phyloP scores from a whole-genome alignment of 1,140 invertebrate species.

The Gryon sp. region DNA sequence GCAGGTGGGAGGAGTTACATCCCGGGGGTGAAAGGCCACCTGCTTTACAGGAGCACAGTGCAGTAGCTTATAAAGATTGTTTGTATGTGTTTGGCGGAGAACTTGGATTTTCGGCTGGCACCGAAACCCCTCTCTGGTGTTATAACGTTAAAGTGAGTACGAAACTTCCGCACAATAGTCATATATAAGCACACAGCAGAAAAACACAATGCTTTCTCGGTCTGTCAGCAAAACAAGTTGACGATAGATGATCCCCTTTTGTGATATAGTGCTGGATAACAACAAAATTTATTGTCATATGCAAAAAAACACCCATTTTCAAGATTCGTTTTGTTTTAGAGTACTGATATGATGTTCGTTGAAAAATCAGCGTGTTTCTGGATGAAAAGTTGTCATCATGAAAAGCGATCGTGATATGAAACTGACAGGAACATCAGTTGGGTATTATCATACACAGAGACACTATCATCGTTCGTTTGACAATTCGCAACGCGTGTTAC shows the following conservation, averaged over 20 bases:
- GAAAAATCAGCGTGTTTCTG: too few relatives aligned
- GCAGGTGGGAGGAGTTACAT: conserved; percentile 85
- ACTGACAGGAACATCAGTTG: not conserved
- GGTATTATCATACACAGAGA: not conserved
- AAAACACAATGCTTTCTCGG: not conserved
- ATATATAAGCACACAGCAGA: not conserved
- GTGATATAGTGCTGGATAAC: conserved; percentile 17
- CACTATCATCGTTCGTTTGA: conserved; percentile 27
- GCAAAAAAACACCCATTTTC: too few relatives aligned
- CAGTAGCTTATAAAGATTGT: conserved; percentile 86
- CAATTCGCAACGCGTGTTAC: conserved; percentile 38
- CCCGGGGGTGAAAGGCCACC: conserved; percentile 86
- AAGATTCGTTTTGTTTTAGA: too few relatives aligned
- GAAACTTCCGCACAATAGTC: conserved; percentile 4
- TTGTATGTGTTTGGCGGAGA: conserved; percentile 95
- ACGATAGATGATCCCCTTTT: not conserved
- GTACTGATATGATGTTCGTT: too few relatives aligned
- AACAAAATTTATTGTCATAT: too few relatives aligned
- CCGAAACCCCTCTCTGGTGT: conserved; percentile 93
- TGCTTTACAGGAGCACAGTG: conserved; percentile 90
- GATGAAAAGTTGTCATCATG: too few relatives aligned
- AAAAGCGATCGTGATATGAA: too few relatives aligned
- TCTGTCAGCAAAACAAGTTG: not conserved
- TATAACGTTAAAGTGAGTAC: conserved; percentile 87
- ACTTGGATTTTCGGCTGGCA: conserved; percentile 87